Evolutionary conservation across 2,888 invertebrate species (phyloP).

Genomic region (Lottia gigantea): DNA sequence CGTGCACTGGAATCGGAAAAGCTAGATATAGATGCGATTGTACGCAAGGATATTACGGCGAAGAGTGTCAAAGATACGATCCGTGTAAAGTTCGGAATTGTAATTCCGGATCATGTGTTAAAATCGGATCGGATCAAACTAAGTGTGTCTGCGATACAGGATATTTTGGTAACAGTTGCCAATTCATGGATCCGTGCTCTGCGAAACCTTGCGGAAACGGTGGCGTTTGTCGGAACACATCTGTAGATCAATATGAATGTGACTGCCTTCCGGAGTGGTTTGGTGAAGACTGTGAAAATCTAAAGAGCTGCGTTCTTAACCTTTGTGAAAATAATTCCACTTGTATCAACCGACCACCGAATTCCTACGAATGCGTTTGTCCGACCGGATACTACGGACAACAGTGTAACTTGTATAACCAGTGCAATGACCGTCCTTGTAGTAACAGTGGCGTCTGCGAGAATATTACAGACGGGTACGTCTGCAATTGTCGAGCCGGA

Average conservation of each 20-base stretch:
- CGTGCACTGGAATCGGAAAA: conserved; percentile 40
- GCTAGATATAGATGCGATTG: conserved; percentile 53
- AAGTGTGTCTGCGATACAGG: conserved; percentile 39
- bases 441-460: conserved; percentile 34
- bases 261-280: conserved; percentile 49
- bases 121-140: neutral
- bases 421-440: conserved; percentile 45
- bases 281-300: conserved; percentile 50
- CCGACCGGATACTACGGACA: conserved; percentile 41
- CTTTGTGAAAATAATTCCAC: conserved; percentile 50
- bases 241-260: conserved; percentile 43
- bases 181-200: conserved; percentile 39
- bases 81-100: conserved; percentile 36
- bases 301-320: conserved; percentile 48
- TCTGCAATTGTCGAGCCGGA: conserved; percentile 48
- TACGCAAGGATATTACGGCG: conserved; percentile 46
- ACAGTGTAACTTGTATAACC: conserved; percentile 45
- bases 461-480: conserved; percentile 34
- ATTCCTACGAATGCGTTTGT: conserved; percentile 37
- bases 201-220: conserved; percentile 21
- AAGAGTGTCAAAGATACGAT: conserved; percentile 48
- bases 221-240: conserved; percentile 35
- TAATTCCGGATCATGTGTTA: conserved; percentile 28
- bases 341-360: conserved; percentile 39
- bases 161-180: conserved; percentile 41